These are phyloP conservation scores for Neoniphon sammara DNA, from an alignment of 2,797 vertebrate genomes.

Conservation along the genomic window DNA sequence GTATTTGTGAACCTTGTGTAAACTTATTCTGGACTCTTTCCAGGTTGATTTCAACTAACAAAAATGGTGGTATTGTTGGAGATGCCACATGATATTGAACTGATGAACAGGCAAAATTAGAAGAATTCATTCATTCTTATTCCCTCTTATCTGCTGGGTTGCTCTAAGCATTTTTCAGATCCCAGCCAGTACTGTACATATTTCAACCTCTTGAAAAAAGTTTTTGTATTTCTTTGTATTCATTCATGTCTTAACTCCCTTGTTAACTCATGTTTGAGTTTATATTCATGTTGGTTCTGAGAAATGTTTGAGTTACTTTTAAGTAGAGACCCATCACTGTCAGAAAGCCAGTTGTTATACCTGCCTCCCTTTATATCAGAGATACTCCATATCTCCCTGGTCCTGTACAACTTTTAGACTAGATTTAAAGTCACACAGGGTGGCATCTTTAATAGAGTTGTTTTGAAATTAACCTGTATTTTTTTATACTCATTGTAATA, in stretches of 20 bases:
- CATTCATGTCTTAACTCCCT: conserved; percentile 5
- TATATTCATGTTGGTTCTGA: not conserved
- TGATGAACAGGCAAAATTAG: conserved; percentile 22
- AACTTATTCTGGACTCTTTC: conserved; percentile 11
- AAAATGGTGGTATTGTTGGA: conserved; percentile 16
- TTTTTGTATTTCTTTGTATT: conserved; percentile 3
- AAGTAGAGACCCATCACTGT: conserved; percentile 21
- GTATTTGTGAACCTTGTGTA: conserved; percentile 19
- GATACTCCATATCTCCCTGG: conserved; percentile 5
- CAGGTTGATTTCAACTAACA: not conserved
- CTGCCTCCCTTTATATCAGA: conserved; percentile 16
- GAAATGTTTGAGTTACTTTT: conserved; percentile 28
- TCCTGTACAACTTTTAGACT: conserved; percentile 7
- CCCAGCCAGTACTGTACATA: conserved; percentile 30
- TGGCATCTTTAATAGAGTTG: conserved; percentile 36
- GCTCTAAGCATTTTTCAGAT: conserved; percentile 14
- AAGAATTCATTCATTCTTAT: conserved; percentile 1
- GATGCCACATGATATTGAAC: conserved; percentile 10
- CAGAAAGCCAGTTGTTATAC: not conserved
- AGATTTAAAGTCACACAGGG: conserved; percentile 16
- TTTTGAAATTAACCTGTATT: conserved; percentile 29
- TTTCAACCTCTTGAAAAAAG: not conserved
- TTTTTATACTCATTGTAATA: conserved; percentile 30
- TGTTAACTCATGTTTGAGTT: conserved; percentile 6
- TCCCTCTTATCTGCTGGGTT: conserved; percentile 18